phyloP scores from a whole-genome alignment of 2,888 invertebrate species.

The Syrphus vitripennis region DNA sequence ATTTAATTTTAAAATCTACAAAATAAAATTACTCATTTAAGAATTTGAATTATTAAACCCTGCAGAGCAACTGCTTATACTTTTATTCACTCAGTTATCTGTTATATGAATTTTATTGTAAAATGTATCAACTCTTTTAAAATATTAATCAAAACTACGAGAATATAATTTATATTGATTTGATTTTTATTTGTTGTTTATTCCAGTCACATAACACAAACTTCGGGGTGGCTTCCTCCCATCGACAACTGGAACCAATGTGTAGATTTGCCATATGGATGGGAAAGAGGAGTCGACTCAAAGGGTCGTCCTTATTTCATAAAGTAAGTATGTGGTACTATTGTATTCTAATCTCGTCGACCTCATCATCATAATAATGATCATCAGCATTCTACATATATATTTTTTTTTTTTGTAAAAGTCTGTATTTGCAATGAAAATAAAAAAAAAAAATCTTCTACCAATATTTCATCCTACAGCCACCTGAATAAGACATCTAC shows the following conservation, averaged over 20 bases:
- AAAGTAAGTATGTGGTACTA: slow-evolving; percentile 85
- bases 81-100: too few species aligned
- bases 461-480: slow-evolving; percentile 79
- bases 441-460: not conserved
- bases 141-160: too few species aligned
- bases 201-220: slow-evolving; percentile 90
- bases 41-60: too few species aligned
- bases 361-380: not conserved
- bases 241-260: slow-evolving; percentile 89
- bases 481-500: slow-evolving; percentile 95
- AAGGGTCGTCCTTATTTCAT: slow-evolving; percentile 90
- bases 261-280: slow-evolving; percentile 91
- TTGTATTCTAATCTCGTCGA: not conserved
- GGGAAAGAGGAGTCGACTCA: slow-evolving; percentile 93
- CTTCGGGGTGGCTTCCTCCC: slow-evolving; percentile 94
- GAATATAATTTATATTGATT: not conserved
- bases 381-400: not conserved
- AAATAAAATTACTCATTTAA: too few species aligned
- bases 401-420: not conserved
- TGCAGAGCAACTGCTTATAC: too few species aligned
- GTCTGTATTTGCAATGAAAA: not conserved
- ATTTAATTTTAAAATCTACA: too few species aligned
- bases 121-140: too few species aligned
- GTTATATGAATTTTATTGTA: too few species aligned
- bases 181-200: not conserved